Evolutionary conservation across 2,113 vertebrate genomes (phyloP), one percentile per base, ranked within the genome.

Genomic region (Coreoperca whiteheadi): DNA sequence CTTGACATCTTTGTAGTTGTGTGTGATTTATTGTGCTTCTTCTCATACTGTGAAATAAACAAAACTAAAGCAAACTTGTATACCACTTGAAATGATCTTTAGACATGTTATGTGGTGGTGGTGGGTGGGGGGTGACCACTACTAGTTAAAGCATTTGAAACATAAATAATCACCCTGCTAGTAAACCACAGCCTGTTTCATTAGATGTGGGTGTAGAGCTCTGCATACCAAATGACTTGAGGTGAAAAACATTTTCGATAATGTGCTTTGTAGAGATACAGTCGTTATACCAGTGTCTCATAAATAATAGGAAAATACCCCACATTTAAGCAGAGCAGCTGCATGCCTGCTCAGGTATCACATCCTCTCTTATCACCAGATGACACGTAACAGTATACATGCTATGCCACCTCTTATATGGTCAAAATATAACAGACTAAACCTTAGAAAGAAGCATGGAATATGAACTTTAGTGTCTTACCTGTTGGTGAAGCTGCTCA

Each of bases 401-500:
- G 65, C 34, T 15, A 21, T 54, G 4, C n/a, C 41, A 4, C 15
- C 16, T 65, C 3, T 54, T n/a, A 61, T 2, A n/a, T 37, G 8
- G 25, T 37, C 28, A 4, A 51, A 16, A 64, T 18, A n/a, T 20
- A 4, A 61, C n/a, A 30, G 3, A 14, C 64, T 23, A 28, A 20
- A 21, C 28, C 1, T 21, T 1, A 28, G 2, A 60, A n/a, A 74
- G 1, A 32, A 30, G 7, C 21, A 67, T 51, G 4, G 30, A 59
- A 51, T 7, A 37, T 59, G 23, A 61, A 12, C 8, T 66, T 7
- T 0, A 28, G 21, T 23, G 9, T 39, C 41, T 25, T 82, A 88
- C 86, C 86, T 85, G 43, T 50, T 46, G 43, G 0, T 15, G 50
- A 59, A 28, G 53, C 64, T 77, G 41, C 32, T 48, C 34, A 50